Conservation (phyloP, 2,888 invertebrate species). For the Amorpha juglandis region DNA sequence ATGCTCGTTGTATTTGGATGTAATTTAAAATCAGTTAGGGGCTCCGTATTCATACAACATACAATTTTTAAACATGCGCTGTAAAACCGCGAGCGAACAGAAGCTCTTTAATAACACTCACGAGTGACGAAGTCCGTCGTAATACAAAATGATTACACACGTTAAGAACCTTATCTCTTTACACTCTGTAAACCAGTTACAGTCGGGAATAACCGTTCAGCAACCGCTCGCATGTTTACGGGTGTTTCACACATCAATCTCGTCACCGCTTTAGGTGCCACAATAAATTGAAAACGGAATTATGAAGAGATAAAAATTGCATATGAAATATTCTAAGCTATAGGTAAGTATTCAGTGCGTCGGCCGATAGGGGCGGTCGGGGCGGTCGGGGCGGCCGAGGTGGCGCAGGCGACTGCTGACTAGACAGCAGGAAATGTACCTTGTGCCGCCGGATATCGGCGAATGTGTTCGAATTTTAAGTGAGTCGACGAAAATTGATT, state of each 20-base stretch:
- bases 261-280: conserved; percentile 55
- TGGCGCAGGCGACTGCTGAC: conserved; percentile 40
- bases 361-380: conserved; percentile 7
- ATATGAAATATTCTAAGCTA: conserved; percentile 48
- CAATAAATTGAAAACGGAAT: conserved; percentile 80
- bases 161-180: conserved; percentile 81
- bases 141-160: conserved; percentile 80
- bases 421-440: conserved; percentile 66
- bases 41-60: background rate
- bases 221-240: conserved; percentile 79
- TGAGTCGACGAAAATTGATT: conserved; percentile 64
- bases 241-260: conserved; percentile 81
- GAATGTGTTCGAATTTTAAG: conserved; percentile 70
- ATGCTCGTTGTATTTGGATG: background rate
- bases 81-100: conserved; percentile 42
- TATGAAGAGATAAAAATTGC: conserved; percentile 75
- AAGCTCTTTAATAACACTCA: conserved; percentile 71
- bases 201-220: conserved; percentile 70
- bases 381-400: conserved; percentile 20
- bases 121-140: conserved; percentile 68
- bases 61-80: conserved; percentile 10
- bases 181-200: conserved; percentile 79
- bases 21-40: conserved; percentile 11
- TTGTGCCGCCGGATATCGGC: conserved; percentile 63
- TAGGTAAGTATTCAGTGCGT: conserved; percentile 30